Evolutionary conservation across 2,888 invertebrate genomes (phyloP).

Genomic region (Mythimna ferrago): DNA sequence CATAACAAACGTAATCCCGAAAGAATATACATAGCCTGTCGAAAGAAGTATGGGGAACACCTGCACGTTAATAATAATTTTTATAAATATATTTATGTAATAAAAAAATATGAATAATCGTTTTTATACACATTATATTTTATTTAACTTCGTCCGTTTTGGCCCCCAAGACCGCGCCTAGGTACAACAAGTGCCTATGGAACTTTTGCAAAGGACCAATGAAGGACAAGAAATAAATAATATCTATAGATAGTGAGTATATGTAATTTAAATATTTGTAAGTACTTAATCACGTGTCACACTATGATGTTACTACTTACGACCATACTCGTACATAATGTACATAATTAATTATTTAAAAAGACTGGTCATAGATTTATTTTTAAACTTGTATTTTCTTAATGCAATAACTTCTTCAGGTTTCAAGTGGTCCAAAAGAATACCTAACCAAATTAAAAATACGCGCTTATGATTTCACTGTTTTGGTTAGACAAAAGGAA

Average conservation of each 20-base stretch:
- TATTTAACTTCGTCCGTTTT: conserved; percentile 2
- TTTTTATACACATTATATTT: conserved; percentile 1
- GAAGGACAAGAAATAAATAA: conserved; percentile 25
- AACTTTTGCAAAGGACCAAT: conserved; percentile 29
- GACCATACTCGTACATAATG: not conserved
- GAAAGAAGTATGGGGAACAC: conserved; percentile 45
- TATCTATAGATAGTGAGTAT: not conserved
- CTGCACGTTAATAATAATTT: conserved; percentile 36
- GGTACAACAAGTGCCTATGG: conserved; percentile 25
- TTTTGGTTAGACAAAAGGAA: conserved; percentile 4
- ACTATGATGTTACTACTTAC: not conserved
- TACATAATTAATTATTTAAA: not conserved
- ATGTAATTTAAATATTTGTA: not conserved
- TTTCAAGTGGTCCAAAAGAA: no score
- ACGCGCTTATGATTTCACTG: conserved; percentile 1
- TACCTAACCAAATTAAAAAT: not conserved
- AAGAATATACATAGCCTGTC: no score
- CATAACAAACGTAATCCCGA: conserved; percentile 1
- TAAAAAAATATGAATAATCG: not conserved
- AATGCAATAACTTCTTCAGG: not conserved
- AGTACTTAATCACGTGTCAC: not conserved
- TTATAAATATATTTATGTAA: conserved; percentile 7
- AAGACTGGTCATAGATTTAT: not conserved
- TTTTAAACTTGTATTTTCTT: not conserved
- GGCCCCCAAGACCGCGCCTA: conserved; percentile 6